Base-by-base conservation (phyloP, 2,113 vertebrate species). In the Astur gentilis region DNA sequence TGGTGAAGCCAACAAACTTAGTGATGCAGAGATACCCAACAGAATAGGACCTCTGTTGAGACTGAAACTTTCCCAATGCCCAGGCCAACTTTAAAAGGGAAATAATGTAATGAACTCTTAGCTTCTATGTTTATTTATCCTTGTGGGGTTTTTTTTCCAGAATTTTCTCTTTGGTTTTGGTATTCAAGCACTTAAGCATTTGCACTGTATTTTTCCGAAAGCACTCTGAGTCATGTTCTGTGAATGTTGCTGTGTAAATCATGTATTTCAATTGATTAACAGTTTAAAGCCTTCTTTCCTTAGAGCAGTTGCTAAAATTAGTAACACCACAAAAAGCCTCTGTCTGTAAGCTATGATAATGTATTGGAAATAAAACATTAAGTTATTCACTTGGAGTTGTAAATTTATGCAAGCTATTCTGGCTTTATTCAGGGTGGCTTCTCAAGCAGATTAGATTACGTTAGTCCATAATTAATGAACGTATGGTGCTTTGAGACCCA, bases 291-390 rank as follows among this genome's bases (percentile, higher is more conserved):
- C n/a, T 75, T 58, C 55, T 66, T 92, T 66, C 45, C n/a, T 92
- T 75, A 84, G 58, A 86, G 47, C 38, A 21, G n/a, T 75, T 82
- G 72, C 72, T 95, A 97, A 93, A 95, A 87, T 95, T 89, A 87
- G 92, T 60, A 95, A 75, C 23, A 22, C 8, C 31, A 57, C 61
- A 89, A 83, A 83, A 89, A 92, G 78, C 5, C 38, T 77, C 80
- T 62, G 57, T 93, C 90, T 94, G 67, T 60, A 78, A 81, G 65
- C 36, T 75, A 44, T 36, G 44, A 26, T 81, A 78, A 86, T 65
- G n/a, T 72, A 57, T 87, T 82, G 85, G 75, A 94, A 93, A 77
- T 65, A 86, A 80, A 93, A 45, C 23, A 60, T 77, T 58, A 62
- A 21, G 47, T 78, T 92, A 61, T 75, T 95, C 67, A 36, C 32